Conservation (phyloP, 2,888 invertebrate genomes). For the Rhopalosiphum nymphaeae region DNA sequence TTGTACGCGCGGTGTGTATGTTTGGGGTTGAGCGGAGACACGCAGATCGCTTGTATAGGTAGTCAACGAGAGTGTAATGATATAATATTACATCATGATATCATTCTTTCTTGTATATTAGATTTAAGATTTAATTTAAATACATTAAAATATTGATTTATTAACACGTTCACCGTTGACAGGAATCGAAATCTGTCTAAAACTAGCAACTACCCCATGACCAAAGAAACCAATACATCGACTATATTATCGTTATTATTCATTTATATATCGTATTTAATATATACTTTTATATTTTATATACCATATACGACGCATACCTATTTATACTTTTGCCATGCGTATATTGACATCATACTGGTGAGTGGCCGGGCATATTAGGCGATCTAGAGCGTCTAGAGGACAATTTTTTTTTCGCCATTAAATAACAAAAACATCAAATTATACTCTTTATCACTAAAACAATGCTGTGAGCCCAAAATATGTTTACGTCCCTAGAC, state of each 20-base stretch:
- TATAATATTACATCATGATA: neutral
- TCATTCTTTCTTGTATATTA: neutral
- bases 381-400: too few relatives aligned
- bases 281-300: neutral
- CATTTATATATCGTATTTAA: neutral
- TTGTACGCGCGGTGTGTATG: neutral
- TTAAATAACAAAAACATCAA: too few relatives aligned
- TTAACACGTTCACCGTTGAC: neutral
- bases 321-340: neutral
- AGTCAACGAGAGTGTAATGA: neutral
- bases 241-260: neutral
- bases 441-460: too few relatives aligned
- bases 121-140: neutral
- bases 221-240: neutral
- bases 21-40: too few relatives aligned
- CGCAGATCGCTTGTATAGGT: neutral
- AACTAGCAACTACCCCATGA: neutral
- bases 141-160: neutral
- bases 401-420: too few relatives aligned
- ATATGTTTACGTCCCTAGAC: too few relatives aligned
- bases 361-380: too few relatives aligned
- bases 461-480: too few relatives aligned
- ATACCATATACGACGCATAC: neutral
- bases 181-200: neutral
- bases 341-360: neutral